A percentile compares a stretch with the other conserved stretches of the same genome.
These are phyloP conservation scores for Thamnophis elegans DNA, from an alignment of 2,797 vertebrate species.

Conservation along the genomic window DNA sequence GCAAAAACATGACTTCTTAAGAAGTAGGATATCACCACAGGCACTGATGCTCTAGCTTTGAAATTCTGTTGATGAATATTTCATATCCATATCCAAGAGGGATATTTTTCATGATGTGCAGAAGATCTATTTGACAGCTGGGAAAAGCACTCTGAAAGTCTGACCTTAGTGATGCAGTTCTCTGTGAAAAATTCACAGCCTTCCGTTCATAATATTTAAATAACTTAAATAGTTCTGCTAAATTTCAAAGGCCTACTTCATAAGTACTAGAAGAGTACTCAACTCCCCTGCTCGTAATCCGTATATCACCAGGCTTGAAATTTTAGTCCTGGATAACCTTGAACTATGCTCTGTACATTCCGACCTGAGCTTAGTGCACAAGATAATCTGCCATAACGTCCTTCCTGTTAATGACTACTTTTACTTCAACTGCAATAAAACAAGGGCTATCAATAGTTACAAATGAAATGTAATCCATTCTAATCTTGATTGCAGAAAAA, in stretches of 20 bases:
- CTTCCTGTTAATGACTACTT: no score
- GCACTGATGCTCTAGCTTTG: conserved; percentile 29
- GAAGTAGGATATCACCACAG: conserved; percentile 50
- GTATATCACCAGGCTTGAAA: no score
- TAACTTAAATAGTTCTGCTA: not conserved
- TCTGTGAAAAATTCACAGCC: not conserved
- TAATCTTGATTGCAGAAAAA: no score
- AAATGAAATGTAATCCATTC: no score
- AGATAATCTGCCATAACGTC: no score
- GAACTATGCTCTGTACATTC: no score
- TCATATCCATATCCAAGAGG: conserved; percentile 36
- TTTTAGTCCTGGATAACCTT: no score
- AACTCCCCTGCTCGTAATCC: no score
- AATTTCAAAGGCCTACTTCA: not conserved
- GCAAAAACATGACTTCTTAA: conserved; percentile 41
- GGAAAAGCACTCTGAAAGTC: conserved; percentile 38
- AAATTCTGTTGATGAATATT: conserved; percentile 33
- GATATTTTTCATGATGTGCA: conserved; percentile 16
- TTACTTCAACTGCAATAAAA: no score
- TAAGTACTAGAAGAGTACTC: not conserved
- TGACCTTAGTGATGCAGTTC: conserved; percentile 14
- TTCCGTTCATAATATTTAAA: not conserved
- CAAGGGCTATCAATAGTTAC: no score
- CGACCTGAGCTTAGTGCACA: no score
- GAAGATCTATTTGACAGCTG: conserved; percentile 10